Base-by-base conservation (phyloP, 2,888 invertebrate genomes). In the Lumbricus terrestris region DNA sequence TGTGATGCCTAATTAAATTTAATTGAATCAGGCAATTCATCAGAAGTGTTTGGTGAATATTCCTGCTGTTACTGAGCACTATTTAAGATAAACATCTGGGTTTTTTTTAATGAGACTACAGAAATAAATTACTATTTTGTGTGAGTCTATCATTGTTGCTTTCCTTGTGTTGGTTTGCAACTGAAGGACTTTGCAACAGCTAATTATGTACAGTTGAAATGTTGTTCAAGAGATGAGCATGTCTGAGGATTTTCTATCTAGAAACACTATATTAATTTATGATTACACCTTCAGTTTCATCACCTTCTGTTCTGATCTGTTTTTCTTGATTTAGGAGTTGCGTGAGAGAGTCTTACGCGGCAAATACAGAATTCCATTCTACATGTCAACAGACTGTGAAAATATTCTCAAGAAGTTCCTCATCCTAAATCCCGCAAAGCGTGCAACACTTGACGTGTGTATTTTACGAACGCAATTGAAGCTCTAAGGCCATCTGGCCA, bases 311-410 rank as follows among this genome's bases (percentile, higher is more conserved):
- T 69, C 29, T 69, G n/a, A n/a, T 69, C 0, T 69, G 0, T 47
- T 18, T 85, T 85, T 83, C 33, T 37, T 69, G 20, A 6, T 85
- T 18, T 42, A 95, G 95, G 99, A 99, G 95, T 96, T 99, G 91
- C 96, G 99, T 93, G 99, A 99, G 96, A 96, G 99, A 93, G 99
- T 99, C 93, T 96, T 99, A 93, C 96, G 99, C 93, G 99, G 99
- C 93, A 99, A 99, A 96, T 99, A 99, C 96, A 97, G 99, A 96
- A 99, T 99, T 96, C 99, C 99, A 91, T 99, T 99, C 96, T 99
- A 99, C 96, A 99, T 99, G 99, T 99, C 99, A 93, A 99, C 99
- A 93, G 99, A 99, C 96, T 99, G 99, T 96, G 99, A 99, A 96
- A 98, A 98, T 96, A 96, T 99, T 94, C 96, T 99, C 94, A 99